Base-by-base conservation (phyloP, 2,113 vertebrate genomes). In the Patagioenas fasciata region DNA sequence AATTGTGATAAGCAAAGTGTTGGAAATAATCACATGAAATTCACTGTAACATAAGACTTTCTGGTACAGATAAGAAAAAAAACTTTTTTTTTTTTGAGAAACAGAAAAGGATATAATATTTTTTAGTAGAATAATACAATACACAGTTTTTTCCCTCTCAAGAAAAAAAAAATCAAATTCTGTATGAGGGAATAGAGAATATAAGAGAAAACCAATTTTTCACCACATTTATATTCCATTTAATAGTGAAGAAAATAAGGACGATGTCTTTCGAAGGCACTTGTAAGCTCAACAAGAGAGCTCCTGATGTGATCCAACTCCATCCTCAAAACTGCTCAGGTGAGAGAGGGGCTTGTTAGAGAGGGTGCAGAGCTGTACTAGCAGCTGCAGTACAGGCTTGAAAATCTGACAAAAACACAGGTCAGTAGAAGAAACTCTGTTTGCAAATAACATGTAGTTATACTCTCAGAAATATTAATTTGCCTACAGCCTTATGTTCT, bases 1-100 rank as follows among this genome's bases (percentile, higher is more conserved):
- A 66, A 96, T 83, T 97, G 75, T 96, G 94, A 95, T 96, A 96
- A 96, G 89, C 56, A 91, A 96, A 98, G 91, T 96, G 87, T 81
- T 96, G 85, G 65, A 87, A 97, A 98, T 93, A 97, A 97, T 96
- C 51, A 86, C 58, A 72, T 88, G 85, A 97, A 95, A 96, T 90
- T 93, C 53, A 88, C 2, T 79, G 42, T 66, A 92, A 44, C 31
- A 90, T 83, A 81, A 94, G 95, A 88, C 57, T 85, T 93, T 31
- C 47, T 79, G 87, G 56, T 91, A 56, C 70, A 81, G 4, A n/a
- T 50, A 78, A 85, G 4, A n/a, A 54, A 69, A 78, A 36, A 48
- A 57, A 3, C 15, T 44, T 44, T 17, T 32, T 58, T 44, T 50
- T n/a, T 56, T 40, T 54, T 9, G 34, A 32, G 11, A 3, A 9